phyloP scores from a whole-genome alignment of 2,888 invertebrate species.

The Cenopis cana region DNA sequence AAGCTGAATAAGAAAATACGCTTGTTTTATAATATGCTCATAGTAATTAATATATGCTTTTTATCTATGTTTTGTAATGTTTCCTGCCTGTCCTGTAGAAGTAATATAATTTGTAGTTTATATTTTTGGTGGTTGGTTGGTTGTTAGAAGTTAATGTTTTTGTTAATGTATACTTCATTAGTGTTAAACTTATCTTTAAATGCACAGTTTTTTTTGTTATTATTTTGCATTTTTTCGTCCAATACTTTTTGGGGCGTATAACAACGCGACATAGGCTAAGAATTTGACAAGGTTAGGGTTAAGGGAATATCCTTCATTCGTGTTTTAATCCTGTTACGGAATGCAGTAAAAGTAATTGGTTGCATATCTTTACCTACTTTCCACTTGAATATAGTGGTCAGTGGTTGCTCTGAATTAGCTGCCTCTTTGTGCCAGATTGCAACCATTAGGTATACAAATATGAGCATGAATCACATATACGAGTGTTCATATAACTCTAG shows the following conservation, averaged over 20 bases:
- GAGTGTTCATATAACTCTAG: conserved; percentile 18
- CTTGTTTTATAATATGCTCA: background rate
- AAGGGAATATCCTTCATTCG: background rate
- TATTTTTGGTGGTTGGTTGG: background rate
- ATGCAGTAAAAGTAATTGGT: conserved; percentile 3
- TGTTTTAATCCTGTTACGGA: conserved; percentile 8
- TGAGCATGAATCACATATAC: conserved; percentile 22
- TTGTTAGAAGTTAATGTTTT: background rate
- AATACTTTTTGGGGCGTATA: no score
- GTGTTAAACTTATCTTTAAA: no score
- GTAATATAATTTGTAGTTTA: background rate
- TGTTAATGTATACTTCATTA: background rate
- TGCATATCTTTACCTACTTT: conserved; percentile 30
- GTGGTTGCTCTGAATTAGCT: conserved; percentile 34
- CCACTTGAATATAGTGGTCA: conserved; percentile 31
- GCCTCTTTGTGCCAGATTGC: conserved; percentile 21
- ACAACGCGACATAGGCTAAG: no score
- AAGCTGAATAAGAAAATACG: background rate
- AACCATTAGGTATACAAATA: conserved; percentile 31
- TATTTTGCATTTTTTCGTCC: no score
- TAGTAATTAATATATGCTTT: background rate
- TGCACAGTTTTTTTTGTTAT: no score
- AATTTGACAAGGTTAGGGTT: no score
- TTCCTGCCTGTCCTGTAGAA: background rate
- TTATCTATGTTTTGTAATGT: background rate